Evolutionary conservation across 2,888 invertebrate species (phyloP), one percentile per base, ranked within the genome.

Genomic region (Macrophya alboannulata): DNA sequence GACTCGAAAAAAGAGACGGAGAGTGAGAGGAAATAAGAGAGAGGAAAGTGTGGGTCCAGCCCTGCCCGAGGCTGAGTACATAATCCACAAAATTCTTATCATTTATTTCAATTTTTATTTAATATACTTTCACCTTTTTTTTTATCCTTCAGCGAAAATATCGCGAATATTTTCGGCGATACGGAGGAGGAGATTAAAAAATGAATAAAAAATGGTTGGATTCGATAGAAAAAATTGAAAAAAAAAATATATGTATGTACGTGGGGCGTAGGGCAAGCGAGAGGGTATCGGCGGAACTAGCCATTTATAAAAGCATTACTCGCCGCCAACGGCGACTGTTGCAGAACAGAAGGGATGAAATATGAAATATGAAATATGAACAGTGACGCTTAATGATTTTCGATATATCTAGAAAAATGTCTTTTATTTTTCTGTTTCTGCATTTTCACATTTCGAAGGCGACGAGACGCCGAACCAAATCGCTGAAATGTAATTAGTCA

Each of bases 271-370:
- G 72, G n/a, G 45, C 31, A 40, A 40, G 31, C 5, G 25, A 37
- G 71, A n/a, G 40, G 71, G 37, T 71, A 40, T 71, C 71, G 17
- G 40, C 40, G 71, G 40, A 71, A 37, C 40, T 40, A 74, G 45
- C 72, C 72, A 74, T 74, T 74, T 74, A 77, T 77, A 77, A 37
- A 77, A 21, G 51, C 77, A 77, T 77, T 77, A 77, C 48, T 77
- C 77, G 25, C 48, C 77, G 77, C 37, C 77, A 77, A 31, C 31
- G 31, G 37, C 51, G 77, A 77, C 25, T 51, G 77, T 51, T 77
- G 77, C 77, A 37, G 51, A 51, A 51, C 17, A 31, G 68, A 31
- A 37, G 68, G 68, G n/a, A 79, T 79, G 59, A 79, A 55, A 45
- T 37, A 37, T 79, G 76, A 51, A 51, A 51, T 81, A 15, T 43